Conservation (phyloP, 2,113 vertebrate genomes). For the Benitochromis conjunctus region DNA sequence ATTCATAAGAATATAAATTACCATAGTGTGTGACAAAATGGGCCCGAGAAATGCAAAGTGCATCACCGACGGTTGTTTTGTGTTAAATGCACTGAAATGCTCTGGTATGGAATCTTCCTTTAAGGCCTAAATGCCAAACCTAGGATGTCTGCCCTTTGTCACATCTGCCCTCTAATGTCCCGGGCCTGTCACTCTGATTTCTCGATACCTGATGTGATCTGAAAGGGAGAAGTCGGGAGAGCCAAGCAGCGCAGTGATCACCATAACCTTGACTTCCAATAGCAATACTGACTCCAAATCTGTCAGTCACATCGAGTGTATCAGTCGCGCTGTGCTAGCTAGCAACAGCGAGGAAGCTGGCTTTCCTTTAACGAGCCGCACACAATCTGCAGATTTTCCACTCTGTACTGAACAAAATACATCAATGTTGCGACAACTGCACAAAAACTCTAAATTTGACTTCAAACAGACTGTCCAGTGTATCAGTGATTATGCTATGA, state of each 20-base stretch:
- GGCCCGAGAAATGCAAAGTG: constrained; percentile 5
- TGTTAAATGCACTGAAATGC: neutral
- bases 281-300: neutral
- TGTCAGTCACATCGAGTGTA: neutral
- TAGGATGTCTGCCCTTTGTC: neutral
- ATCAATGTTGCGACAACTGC: constrained; percentile 7
- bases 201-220: neutral
- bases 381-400: constrained; percentile 3
- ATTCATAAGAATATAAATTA: neutral
- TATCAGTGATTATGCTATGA: constrained; percentile 17
- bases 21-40: neutral
- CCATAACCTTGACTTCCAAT: constrained; percentile 12
- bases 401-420: neutral
- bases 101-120: neutral
- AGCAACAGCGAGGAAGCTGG: neutral
- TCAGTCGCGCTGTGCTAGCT: neutral
- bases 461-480: neutral
- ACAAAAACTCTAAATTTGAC: neutral
- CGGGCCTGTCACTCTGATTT: constrained; percentile 8
- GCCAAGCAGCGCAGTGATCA: neutral
- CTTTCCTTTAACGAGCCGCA: constrained; percentile 13
- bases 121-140: neutral
- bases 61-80: neutral
- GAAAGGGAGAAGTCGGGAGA: neutral
- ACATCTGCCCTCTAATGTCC: neutral